Percentiles rank a stretch among this genome's conserved stretches.
Evolutionary conservation across 1,140 invertebrate species (phyloP).

Genomic region (roundworm (Caenorhabditis elegans)): DNA sequence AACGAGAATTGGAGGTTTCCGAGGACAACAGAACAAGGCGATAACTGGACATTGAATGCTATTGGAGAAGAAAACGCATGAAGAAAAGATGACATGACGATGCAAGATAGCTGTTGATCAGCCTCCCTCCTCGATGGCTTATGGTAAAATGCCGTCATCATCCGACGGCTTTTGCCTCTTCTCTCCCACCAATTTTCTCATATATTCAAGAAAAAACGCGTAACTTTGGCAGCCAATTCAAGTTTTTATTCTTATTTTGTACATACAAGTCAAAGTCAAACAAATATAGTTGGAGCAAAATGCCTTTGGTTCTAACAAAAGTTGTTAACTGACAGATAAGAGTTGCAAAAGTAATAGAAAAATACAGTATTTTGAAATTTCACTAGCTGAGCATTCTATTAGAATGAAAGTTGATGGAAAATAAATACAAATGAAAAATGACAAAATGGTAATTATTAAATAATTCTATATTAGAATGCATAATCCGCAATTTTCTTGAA

Average conservation of each 20-base stretch:
- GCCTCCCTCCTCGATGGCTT: background rate
- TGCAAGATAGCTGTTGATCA: background rate
- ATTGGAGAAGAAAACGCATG: background rate
- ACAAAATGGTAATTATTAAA: background rate
- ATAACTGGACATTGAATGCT: constrained; percentile 13
- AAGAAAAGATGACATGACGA: background rate
- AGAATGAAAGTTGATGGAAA: background rate
- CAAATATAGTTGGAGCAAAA: no score
- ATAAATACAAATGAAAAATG: background rate
- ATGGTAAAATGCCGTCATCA: background rate
- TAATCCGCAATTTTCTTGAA: constrained; percentile 63
- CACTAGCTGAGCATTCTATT: constrained; percentile 62
- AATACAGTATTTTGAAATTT: constrained; percentile 17
- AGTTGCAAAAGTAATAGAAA: no score
- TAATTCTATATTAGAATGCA: constrained; percentile 52
- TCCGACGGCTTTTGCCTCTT: background rate
- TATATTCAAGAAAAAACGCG: background rate
- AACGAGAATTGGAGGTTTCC: background rate
- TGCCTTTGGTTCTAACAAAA: no score
- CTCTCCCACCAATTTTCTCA: no score
- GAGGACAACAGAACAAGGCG: background rate
- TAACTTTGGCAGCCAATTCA: background rate
- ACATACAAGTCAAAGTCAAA: background rate
- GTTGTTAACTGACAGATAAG: no score
- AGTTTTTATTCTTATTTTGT: background rate